phyloP scores from a whole-genome alignment of 2,797 vertebrate genomes.

The Tragopan temminckii region DNA sequence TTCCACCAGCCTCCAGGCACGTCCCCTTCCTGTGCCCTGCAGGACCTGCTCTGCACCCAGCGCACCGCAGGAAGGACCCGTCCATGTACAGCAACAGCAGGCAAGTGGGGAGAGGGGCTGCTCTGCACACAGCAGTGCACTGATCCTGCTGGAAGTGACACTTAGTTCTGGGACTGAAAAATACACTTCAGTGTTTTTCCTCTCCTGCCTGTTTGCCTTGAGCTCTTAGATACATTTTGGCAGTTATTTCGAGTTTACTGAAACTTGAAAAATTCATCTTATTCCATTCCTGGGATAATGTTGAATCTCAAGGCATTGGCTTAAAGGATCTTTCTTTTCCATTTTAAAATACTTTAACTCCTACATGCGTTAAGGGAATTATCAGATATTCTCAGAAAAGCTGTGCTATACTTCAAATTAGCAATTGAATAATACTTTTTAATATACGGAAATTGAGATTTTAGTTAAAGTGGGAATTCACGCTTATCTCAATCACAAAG shows the following conservation, averaged over 20 bases:
- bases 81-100: neutral
- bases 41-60: accelerated
- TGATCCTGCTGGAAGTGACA: neutral
- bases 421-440: neutral
- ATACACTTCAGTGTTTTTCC: neutral
- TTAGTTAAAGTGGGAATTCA: neutral
- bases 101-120: neutral
- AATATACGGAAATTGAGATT: neutral
- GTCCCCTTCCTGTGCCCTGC: neutral
- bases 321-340: neutral
- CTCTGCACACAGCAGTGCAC: neutral
- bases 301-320: neutral
- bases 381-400: neutral
- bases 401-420: neutral
- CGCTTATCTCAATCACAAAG: conserved; percentile 5
- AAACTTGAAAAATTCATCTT: neutral
- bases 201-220: neutral
- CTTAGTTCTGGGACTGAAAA: neutral
- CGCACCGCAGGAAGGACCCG: accelerated
- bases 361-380: neutral
- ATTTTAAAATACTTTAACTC: neutral
- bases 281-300: neutral
- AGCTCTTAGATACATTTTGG: neutral
- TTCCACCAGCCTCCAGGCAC: neutral
- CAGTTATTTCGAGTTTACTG: neutral